Base-by-base conservation (phyloP, 1,140 invertebrate species). In the Drosophila paulistorum region DNA sequence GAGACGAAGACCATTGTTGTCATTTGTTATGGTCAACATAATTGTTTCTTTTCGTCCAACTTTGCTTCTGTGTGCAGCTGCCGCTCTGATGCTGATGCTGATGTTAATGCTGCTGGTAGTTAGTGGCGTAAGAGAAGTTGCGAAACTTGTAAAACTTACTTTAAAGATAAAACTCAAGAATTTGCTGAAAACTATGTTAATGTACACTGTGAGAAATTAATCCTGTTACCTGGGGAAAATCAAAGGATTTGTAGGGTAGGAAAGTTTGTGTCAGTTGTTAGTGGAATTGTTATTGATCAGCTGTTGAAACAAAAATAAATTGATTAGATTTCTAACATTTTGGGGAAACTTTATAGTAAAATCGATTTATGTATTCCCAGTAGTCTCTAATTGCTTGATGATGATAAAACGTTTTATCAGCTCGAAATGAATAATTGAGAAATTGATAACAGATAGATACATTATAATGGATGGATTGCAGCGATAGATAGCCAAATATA, bases 1-100 rank as follows among this genome's bases (percentile, higher is more conserved):
- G 55, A 33, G 7, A 17, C 17, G 11, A 9, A 13, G 37, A 37
- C 30, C 48, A 30, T 66, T 65, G 48, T 62, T 51, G 71, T 57
- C 63, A 69, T 76, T 83, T 75, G 54, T 79, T 72, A 45, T 59
- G 64, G 55, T 48, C 70, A 58, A 58, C 66, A 37, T 80, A 84
- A 74, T 79, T 77, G 57, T 35, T 59, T 59, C 35, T 59, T 59
- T 26, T 37, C 9, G n/a, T 59, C 11, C 30, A 59, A 59, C 33
- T 51, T 51, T 20, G 9, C 17, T 51, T 51, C 20, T 51, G 45
- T 51, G 45, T 51, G 45, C 45, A 51, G 45, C 45, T 51, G 45
- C 45, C 45, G 14, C 20, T 14, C 45, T 51, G 2, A 10, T 51
- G 45, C 45, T 51, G 2, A 10, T 51, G 45, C 10, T 51, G 14